Evolutionary conservation across 2,113 vertebrate genomes (phyloP).

Genomic region (Poecile atricapillus): DNA sequence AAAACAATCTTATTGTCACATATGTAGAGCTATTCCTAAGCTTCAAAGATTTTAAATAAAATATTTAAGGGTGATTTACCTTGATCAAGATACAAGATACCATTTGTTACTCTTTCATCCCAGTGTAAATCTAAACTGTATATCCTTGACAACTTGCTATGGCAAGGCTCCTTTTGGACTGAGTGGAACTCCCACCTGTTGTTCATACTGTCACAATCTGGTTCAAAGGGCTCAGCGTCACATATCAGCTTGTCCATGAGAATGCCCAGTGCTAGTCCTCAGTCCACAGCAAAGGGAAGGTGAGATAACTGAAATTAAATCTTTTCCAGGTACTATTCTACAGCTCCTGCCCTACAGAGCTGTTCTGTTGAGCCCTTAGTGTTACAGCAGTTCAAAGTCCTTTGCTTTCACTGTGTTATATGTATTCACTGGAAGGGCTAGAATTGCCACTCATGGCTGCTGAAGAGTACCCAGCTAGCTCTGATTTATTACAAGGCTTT

Average conservation of each 20-base stretch:
- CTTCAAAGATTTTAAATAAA: neutral
- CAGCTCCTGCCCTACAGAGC: neutral
- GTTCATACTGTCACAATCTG: neutral
- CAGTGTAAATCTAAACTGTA: neutral
- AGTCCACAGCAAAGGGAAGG: neutral
- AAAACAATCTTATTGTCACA: neutral
- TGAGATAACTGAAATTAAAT: neutral
- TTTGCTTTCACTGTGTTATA: neutral
- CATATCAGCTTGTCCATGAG: neutral
- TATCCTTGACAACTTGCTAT: fast-evolving
- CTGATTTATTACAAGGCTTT: conserved; percentile 22
- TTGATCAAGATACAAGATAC: neutral
- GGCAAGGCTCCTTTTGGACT: neutral
- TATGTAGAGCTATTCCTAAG: neutral
- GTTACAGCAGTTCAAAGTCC: neutral
- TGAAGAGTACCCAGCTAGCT: neutral
- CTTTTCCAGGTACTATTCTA: neutral
- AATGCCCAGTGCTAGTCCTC: neutral
- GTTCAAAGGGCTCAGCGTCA: neutral
- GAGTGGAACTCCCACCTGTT: neutral
- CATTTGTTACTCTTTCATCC: neutral
- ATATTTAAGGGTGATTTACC: neutral
- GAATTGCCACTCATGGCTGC: neutral
- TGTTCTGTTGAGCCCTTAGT: neutral
- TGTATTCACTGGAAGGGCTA: neutral